Evolutionary conservation across 2,888 invertebrate genomes (phyloP).

Genomic region (Diarsia mendica): DNA sequence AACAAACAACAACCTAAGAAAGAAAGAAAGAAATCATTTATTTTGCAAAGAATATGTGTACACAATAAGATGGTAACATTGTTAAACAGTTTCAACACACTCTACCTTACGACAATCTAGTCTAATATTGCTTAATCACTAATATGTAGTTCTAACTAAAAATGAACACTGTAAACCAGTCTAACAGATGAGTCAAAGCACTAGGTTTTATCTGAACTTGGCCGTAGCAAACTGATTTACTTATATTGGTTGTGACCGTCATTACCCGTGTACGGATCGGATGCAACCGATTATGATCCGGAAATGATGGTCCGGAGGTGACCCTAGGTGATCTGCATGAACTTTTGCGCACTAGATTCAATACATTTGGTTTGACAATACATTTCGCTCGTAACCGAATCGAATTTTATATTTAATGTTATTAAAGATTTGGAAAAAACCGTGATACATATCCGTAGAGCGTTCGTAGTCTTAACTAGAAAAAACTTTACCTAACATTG

Average conservation of each 20-base stretch:
- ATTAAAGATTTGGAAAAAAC: not conserved
- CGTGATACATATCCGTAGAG: not conserved
- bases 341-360: not conserved
- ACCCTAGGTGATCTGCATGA: not conserved
- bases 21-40: too few relatives aligned
- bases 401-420: too few relatives aligned
- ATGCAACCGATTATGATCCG: not conserved
- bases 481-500: not conserved
- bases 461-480: not conserved
- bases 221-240: constrained; percentile 2
- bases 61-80: too few relatives aligned
- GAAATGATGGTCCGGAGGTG: not conserved
- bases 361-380: not conserved
- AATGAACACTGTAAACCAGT: not conserved
- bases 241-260: too few relatives aligned
- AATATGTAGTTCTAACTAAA: not conserved
- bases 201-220: constrained; percentile 30
- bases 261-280: not conserved
- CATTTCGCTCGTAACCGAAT: not conserved
- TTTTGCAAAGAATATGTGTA: too few relatives aligned
- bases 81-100: too few relatives aligned
- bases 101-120: too few relatives aligned
- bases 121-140: not conserved
- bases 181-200: not conserved
- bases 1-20: too few relatives aligned